Percentiles rank a stretch among this genome's conserved stretches.
Conservation (phyloP, 2,888 invertebrate genomes). For the Aphodius granarius region DNA sequence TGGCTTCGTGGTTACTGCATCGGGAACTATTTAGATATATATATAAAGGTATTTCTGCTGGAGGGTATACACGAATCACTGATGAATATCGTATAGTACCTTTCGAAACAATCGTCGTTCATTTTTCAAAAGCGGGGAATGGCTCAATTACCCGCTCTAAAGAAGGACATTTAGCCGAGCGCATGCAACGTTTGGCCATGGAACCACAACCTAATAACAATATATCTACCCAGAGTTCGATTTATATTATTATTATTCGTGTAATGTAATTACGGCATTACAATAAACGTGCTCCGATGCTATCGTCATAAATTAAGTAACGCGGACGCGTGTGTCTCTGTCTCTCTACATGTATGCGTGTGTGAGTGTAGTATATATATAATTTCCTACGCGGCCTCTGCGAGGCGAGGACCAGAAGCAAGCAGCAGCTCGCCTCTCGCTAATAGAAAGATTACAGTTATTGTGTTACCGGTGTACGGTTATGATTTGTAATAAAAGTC, state of each 20-base stretch:
- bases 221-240: background rate
- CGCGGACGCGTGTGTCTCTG: background rate
- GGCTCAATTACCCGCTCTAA: background rate
- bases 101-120: background rate
- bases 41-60: background rate
- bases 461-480: background rate
- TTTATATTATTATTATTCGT: background rate
- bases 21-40: background rate
- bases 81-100: background rate
- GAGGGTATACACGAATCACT: background rate
- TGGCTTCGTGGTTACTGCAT: background rate
- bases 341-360: background rate
- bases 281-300: background rate
- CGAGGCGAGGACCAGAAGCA: background rate
- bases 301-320: background rate
- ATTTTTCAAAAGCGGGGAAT: background rate
- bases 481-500: slow-evolving; percentile 9
- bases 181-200: background rate
- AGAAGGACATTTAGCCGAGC: background rate
- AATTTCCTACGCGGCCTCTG: background rate
- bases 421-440: background rate
- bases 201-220: background rate
- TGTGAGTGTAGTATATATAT: background rate
- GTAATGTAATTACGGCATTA: background rate
- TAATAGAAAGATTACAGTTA: background rate